These are phyloP conservation scores for Micrastur ruficollis DNA, from an alignment of 2,797 vertebrate genomes.

Conservation along the genomic window DNA sequence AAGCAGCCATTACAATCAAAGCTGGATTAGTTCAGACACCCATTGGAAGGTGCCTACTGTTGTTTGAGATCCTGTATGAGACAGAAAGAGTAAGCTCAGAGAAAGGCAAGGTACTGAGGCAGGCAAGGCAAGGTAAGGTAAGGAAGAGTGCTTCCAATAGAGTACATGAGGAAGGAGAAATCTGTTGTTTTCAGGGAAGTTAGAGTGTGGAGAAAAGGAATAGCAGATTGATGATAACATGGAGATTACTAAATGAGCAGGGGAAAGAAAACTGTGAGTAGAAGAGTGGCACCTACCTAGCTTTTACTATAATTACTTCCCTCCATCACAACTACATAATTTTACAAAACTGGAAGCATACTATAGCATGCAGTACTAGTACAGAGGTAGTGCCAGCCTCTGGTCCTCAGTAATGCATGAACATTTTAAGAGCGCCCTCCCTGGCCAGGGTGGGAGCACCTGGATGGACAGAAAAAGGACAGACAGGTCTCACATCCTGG, in stretches of 20 bases:
- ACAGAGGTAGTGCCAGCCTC: not conserved
- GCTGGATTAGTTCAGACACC: not conserved
- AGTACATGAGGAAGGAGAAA: not conserved
- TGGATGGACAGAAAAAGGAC: not conserved
- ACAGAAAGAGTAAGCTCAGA: not conserved
- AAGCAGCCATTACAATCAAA: not conserved
- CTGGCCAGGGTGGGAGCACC: not conserved
- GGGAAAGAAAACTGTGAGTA: not conserved
- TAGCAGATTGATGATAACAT: not conserved
- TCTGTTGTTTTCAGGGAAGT: not conserved
- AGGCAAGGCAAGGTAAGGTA: not conserved
- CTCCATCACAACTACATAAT: not conserved
- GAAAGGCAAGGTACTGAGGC: not conserved
- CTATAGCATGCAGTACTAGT: not conserved
- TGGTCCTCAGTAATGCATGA: not conserved
- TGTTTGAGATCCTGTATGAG: not conserved
- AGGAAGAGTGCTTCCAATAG: not conserved
- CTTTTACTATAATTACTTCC: not conserved
- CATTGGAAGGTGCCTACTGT: not conserved
- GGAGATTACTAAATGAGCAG: not conserved
- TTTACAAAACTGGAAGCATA: not conserved
- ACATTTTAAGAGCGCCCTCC: not conserved
- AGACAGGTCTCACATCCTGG: not conserved
- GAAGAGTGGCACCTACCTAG: rapidly evolving
- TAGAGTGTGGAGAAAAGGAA: not conserved